A percentile compares a stretch with the other conserved stretches of the same genome.
Conservation (phyloP, 2,113 vertebrate genomes). For the Euleptes europaea region DNA sequence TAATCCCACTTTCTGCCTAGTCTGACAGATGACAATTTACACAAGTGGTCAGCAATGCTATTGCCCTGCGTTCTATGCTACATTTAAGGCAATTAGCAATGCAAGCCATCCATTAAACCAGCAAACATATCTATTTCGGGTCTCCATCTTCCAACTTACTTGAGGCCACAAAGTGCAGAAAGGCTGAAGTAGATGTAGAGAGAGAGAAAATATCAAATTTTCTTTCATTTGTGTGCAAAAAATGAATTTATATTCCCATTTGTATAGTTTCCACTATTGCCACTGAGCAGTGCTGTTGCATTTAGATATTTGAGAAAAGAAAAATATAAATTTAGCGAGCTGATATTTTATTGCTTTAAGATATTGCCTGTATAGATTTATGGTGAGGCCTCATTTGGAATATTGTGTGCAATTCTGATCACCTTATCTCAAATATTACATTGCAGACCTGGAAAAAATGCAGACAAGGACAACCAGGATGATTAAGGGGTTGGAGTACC, state of each 20-base stretch:
- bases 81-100: slow-evolving; percentile 23
- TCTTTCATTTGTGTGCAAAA: neutral
- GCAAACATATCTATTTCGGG: too few relatives aligned
- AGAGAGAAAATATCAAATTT: neutral
- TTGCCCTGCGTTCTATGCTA: slow-evolving; percentile 10
- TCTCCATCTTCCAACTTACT: neutral
- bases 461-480: too few relatives aligned
- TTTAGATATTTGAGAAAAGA: neutral
- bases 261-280: neutral
- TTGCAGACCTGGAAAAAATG: too few relatives aligned
- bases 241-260: neutral
- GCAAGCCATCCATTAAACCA: slow-evolving; percentile 20
- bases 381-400: too few relatives aligned
- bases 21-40: slow-evolving; percentile 23
- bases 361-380: too few relatives aligned
- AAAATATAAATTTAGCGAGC: neutral
- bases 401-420: too few relatives aligned
- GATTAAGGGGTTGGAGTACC: too few relatives aligned
- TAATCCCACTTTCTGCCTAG: slow-evolving; percentile 20
- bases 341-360: neutral
- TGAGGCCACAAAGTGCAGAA: neutral
- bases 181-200: neutral
- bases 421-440: too few relatives aligned
- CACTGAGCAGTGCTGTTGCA: neutral
- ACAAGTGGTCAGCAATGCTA: slow-evolving; percentile 1